Evolutionary conservation across 2,797 vertebrate genomes (phyloP), one percentile per base, ranked within the genome.

Genomic region (Sternarchorhynchus goeldii): DNA sequence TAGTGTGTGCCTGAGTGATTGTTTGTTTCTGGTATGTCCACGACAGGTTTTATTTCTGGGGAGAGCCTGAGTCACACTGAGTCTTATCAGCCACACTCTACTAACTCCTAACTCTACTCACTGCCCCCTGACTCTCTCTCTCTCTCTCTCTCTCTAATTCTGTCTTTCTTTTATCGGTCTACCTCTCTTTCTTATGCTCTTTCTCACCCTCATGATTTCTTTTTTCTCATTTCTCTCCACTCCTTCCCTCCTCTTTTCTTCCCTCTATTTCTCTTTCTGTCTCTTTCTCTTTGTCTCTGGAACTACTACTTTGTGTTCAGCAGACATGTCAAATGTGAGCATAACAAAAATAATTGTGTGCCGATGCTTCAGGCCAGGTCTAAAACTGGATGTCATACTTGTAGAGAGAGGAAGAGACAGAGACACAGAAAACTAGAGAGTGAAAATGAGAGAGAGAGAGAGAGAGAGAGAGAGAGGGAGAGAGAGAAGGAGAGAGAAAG

Each of bases 271-370:
- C 58, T 45, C 32, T n/a, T 2, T 10, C 58, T 68, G 14, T n/a
- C 7, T 3, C 36, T 31, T 21, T 2, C 34, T 59, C 32, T 20
- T 45, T 21, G 1, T 20, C 39, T 29, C 0, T 32, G 59, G 36
- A 17, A 62, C 58, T 32, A 21, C 58, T 74, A 21, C 50, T 74
- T 62, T 74, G 58, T 74, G 25, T 63, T 63, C 72, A 53, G 58
- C 25, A 60, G 12, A 50, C 39, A 18, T 63, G 58, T 31, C 39
- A 25, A 60, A 53, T 62, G 58, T 74, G 72, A 41, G 58, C 72
- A 74, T 62, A 62, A 73, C 71, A 73, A 63, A 74, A 74, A 74
- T 74, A 74, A 74, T 41, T 63, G 62, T 62, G 71, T 10, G 25
- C 59, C 12, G 20, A 32, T 34, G 67, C 67, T 50, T 32, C 50